Evolutionary conservation across 2,797 vertebrate species (phyloP).

Genomic region (Micropoecilia bifurca): DNA sequence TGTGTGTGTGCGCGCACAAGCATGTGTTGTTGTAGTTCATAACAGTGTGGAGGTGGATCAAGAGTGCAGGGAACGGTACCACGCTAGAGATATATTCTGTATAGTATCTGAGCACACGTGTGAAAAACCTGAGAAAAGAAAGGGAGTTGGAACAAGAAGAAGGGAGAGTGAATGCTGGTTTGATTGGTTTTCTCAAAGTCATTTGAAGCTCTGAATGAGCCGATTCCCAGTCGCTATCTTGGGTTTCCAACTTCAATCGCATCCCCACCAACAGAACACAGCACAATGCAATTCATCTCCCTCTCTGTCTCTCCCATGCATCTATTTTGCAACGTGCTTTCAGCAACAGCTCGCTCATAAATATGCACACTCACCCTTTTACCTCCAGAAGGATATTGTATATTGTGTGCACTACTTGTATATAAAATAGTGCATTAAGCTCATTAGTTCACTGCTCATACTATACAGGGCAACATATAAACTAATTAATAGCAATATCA

Average conservation of each 20-base stretch:
- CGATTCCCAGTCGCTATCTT: conserved; percentile 72
- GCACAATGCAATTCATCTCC: conserved; percentile 59
- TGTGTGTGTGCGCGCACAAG: not conserved
- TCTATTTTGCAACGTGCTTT: conserved; percentile 31
- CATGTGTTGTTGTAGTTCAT: conserved; percentile 45
- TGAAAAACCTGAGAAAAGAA: not conserved
- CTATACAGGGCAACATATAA: conserved; percentile 1
- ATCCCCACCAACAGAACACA: conserved; percentile 43
- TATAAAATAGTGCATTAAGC: conserved; percentile 7
- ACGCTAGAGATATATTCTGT: conserved; percentile 21
- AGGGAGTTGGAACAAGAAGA: conserved; percentile 11
- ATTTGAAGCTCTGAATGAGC: conserved; percentile 74
- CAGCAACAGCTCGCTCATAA: conserved; percentile 47
- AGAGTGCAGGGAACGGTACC: conserved; percentile 46
- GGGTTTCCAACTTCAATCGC: conserved; percentile 70
- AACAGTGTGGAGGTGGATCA: conserved; percentile 50
- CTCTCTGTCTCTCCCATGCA: conserved; percentile 7
- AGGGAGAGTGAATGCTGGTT: conserved; percentile 55
- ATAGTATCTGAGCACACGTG: conserved; percentile 7
- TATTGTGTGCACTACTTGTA: conserved; percentile 17
- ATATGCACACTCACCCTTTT: conserved; percentile 36
- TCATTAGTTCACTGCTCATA: not conserved
- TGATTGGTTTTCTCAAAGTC: conserved; percentile 76
- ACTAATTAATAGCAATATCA: conserved; percentile 16
- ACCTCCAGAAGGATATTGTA: conserved; percentile 13